Base-by-base conservation (phyloP, 2,797 vertebrate genomes). In the Microhierax caerulescens region DNA sequence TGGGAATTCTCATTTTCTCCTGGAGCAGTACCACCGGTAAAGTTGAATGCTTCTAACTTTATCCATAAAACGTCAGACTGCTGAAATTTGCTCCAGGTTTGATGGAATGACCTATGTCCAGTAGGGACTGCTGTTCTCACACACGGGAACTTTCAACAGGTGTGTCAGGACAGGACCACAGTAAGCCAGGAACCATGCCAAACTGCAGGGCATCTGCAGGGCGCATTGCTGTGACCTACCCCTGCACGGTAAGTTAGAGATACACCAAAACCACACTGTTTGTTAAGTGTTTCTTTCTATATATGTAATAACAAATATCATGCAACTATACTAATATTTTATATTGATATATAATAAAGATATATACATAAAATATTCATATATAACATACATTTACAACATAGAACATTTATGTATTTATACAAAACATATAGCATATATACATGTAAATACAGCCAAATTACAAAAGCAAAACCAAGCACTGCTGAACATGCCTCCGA, bases 1-100 rank as follows among this genome's bases (percentile, higher is more conserved):
- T 56, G 25, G 21, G 45, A 91, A 88, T 80, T 76, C 15, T 83
- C 20, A 9, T 83, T 83, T 77, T 56, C 16, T 76, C 14, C 19
- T 0, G 0, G 13, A 64, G 45, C 12, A 48, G 10, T 79, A 70
- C 27, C 5, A 2, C 4, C 63, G 5, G 13, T 77, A 60, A 56
- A 13, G 9, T 4, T 60, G 28, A 83, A 45, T 23, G 47, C 8
- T 67, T 51, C 25, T 39, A 74, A 48, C 3, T 8, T 16, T 77
- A 74, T 19, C n/a, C 9, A 27, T 32, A 67, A 85, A 73, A 64
- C 24, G 5, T 17, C 43, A 83, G 11, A 21, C 30, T 88, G 25
- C 21, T 70, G 56, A 77, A 89, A 76, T 88, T 72, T 5, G 0
- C 16, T 69, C 10, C 11, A 34, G 12, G 7, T 48, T 67, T 67